Conservation (phyloP, 2,888 invertebrate genomes). For the Imbricaverruca yamaguchii region DNA sequence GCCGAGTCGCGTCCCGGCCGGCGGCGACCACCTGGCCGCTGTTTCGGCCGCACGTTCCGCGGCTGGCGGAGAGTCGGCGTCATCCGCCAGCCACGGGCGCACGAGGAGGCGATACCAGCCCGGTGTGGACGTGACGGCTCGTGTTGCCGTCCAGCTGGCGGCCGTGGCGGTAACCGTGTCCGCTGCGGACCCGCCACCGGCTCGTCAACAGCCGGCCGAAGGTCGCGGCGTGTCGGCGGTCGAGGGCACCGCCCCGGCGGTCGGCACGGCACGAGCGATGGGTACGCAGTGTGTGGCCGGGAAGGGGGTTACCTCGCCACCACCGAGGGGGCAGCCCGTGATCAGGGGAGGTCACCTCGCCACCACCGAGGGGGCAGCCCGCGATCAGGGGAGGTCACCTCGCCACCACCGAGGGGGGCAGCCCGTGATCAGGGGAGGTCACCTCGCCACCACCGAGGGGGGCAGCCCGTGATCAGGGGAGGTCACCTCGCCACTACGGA, state of each 20-base stretch:
- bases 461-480: no score
- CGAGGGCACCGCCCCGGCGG: neutral
- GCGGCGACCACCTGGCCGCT: neutral
- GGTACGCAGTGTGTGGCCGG: neutral
- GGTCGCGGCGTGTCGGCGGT: neutral
- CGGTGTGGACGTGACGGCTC: neutral
- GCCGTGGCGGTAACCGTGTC: constrained; percentile 59
- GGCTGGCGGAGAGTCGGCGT: neutral
- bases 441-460: no score
- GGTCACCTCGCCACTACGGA: no score
- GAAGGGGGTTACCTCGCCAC: no score
- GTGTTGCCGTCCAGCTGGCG: neutral
- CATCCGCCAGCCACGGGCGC: neutral
- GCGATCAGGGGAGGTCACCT: no score
- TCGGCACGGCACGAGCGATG: neutral
- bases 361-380: no score
- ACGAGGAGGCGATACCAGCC: neutral
- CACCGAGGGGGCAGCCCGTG: no score
- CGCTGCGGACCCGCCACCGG: neutral
- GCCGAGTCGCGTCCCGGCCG: neutral
- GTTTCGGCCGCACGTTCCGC: neutral
- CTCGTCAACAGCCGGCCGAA: neutral
- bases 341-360: no score
- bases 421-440: no score
- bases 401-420: no score